A percentile compares a stretch with the other conserved stretches of the same genome.
Evolutionary conservation across 2,797 vertebrate species (phyloP).

Genomic region (Galago senegalensis): DNA sequence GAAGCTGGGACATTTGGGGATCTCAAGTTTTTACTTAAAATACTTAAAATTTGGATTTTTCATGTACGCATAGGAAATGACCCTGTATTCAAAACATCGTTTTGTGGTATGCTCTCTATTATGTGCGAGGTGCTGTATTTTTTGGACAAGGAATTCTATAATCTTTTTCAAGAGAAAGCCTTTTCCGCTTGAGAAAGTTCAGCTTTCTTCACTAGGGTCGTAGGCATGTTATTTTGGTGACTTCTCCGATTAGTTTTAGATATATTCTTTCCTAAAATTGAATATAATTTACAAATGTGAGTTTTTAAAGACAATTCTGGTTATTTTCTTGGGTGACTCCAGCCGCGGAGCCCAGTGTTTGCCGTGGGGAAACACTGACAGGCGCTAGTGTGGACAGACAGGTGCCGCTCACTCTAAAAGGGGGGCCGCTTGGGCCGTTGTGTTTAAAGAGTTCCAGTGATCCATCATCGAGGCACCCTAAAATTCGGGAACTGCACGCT

Average conservation of each 20-base stretch:
- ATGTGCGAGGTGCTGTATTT: slow-evolving; percentile 7
- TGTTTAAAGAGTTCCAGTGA: slow-evolving; percentile 1
- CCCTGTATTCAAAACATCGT: background rate
- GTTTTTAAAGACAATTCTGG: slow-evolving; percentile 30
- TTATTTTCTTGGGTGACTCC: background rate
- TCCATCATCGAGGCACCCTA: background rate
- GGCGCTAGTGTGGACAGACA: background rate
- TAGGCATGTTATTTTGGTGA: background rate
- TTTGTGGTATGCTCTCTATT: background rate
- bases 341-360: background rate
- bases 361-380: background rate
- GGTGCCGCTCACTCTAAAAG: background rate
- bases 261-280: background rate
- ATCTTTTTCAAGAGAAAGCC: background rate
- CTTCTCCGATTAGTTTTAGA: slow-evolving; percentile 42
- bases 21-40: slow-evolving; percentile 59
- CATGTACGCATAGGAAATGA: background rate
- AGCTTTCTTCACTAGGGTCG: background rate
- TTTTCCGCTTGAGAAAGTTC: slow-evolving; percentile 13
- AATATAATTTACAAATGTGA: slow-evolving; percentile 29
- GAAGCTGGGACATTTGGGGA: slow-evolving; percentile 48
- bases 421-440: background rate
- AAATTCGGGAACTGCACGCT: background rate
- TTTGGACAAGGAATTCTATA: slow-evolving; percentile 40
- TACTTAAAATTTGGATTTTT: slow-evolving; percentile 13